These are phyloP conservation scores for Actenoides lindsayi DNA, from an alignment of 2,113 vertebrate genomes.

Conservation along the genomic window DNA sequence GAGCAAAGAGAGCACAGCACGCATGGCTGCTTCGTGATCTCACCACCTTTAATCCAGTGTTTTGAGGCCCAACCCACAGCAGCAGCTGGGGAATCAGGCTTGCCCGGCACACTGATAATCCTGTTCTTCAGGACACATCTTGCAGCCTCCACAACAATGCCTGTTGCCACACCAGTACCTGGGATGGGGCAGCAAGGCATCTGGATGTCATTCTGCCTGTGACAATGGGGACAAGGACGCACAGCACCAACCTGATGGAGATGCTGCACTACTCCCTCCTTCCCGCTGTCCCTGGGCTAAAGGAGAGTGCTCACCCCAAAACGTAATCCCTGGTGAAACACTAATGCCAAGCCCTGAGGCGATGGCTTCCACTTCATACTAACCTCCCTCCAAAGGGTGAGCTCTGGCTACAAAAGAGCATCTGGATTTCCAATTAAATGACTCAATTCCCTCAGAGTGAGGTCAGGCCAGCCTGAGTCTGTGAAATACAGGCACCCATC, in stretches of 20 bases:
- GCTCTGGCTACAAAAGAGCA: background rate
- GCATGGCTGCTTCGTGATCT: background rate
- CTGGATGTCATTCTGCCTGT: background rate
- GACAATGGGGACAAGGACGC: background rate
- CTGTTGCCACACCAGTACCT: background rate
- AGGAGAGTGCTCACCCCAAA: background rate
- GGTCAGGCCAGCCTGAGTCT: fast-evolving
- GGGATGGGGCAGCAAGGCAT: fast-evolving
- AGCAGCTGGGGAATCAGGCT: background rate
- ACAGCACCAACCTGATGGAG: background rate
- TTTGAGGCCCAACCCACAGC: background rate
- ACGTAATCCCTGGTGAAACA: fast-evolving
- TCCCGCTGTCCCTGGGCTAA: background rate
- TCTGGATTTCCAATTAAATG: background rate
- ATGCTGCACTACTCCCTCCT: background rate
- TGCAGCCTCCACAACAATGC: background rate
- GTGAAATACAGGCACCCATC: background rate
- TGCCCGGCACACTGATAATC: background rate
- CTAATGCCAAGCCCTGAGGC: background rate
- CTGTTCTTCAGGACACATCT: background rate
- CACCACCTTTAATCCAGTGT: background rate
- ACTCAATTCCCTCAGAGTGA: background rate
- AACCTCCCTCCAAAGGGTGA: background rate
- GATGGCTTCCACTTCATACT: background rate
- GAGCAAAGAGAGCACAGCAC: background rate